Evolutionary conservation across 2,113 vertebrate species (phyloP), one percentile per base, ranked within the genome.

Genomic region (Connochaetes taurinus): DNA sequence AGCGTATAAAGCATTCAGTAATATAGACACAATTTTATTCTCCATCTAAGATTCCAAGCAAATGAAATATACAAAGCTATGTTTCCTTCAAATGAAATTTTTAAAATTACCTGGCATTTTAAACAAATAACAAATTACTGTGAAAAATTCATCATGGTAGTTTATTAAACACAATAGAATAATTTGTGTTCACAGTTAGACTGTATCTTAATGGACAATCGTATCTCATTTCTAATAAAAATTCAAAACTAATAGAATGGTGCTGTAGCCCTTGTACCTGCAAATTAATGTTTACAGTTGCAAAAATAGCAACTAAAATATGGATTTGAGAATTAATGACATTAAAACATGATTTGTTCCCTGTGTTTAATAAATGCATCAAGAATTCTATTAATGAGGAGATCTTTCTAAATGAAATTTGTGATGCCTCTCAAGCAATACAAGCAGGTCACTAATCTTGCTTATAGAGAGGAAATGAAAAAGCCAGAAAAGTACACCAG

Each of bases 221-320:
- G 25, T 86, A 95, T 85, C 85, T 95, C 78, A 97, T 97, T 96
- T 94, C 29, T 91, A 40, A 47, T 62, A 94, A 95, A 98, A 96
- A 64, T 74, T 97, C 31, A 90, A 80, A 87, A 94, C 93, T 94
- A 96, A 89, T 45, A 82, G 52, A 94, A 94, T 74, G 67, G n/a
- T 67, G 15, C 91, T 82, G 2, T 21, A 94, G 55, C 2, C 5
- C 6, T 83, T 89, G 4, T 82, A 94, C 50, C 83, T 97, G n/a
- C 31, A 97, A 93, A 97, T 97, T 96, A 87, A 21, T 89, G 88
- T 83, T 80, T 90, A 96, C 4, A 67, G 52, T 67, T 94, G 16
- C 50, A 95, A 98, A 96, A 95, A 53, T 58, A 81, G n/a, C 62
- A 96, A 90, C 25, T 90, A 87, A 97, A 97, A 67, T 87, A 95